Evolutionary conservation across 2,113 vertebrate species (phyloP).

Genomic region (Pluvialis apricaria): DNA sequence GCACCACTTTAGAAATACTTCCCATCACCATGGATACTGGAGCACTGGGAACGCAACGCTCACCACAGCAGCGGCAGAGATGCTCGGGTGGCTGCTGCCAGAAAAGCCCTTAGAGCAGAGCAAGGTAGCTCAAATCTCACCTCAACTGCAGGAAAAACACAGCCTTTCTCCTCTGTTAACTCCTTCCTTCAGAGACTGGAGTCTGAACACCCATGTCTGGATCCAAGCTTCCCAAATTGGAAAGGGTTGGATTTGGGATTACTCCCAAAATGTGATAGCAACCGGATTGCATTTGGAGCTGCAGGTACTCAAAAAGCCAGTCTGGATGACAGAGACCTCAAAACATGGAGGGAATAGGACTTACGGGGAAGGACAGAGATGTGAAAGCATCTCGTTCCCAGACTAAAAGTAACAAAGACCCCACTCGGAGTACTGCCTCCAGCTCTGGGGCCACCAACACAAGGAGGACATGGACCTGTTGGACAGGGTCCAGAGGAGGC

Average conservation of each 20-base stretch:
- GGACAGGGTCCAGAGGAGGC: too few species aligned
- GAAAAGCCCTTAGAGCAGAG: neutral
- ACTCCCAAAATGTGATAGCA: neutral
- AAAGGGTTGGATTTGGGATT: neutral
- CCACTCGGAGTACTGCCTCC: too few species aligned
- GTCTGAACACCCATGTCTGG: neutral
- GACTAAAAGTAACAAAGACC: neutral
- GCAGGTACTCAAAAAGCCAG: neutral
- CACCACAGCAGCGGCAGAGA: neutral
- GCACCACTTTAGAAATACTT: neutral
- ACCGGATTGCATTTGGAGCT: neutral
- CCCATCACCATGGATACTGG: constrained; percentile 44
- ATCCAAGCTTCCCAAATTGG: neutral
- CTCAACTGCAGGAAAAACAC: neutral
- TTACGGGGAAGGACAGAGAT: neutral
- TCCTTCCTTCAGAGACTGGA: neutral
- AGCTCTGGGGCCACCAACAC: too few species aligned
- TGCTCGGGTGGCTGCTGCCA: neutral
- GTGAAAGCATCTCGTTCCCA: neutral
- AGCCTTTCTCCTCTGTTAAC: neutral
- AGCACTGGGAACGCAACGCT: neutral
- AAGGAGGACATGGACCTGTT: too few species aligned
- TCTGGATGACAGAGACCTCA: neutral
- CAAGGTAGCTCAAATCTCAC: neutral
- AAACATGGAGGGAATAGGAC: neutral